Base-by-base conservation (phyloP, 2,888 invertebrate species). In the Escarpia spicata region DNA sequence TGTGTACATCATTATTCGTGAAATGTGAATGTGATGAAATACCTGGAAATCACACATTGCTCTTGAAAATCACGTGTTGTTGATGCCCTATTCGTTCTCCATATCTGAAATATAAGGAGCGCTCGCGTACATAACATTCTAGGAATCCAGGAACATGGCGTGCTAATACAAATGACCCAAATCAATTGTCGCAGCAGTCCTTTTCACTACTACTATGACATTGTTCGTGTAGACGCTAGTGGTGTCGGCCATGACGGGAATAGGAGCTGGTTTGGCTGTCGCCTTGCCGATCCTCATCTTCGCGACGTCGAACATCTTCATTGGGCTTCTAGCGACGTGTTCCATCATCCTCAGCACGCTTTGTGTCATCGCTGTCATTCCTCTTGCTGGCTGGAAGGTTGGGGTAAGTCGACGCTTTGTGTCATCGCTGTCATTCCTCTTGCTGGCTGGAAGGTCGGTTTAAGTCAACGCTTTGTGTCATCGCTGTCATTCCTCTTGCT, bases 391-490 rank as follows among this genome's bases (percentile, higher is more conserved):
- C 0, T 96, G 96, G 96, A 95, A 95, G 93, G 94, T 96, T 1
- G 96, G 96, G 93, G 96, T 96, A 94, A 94, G 95, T 94, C 19
- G 90, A 52, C 12, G 52, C 75, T 26, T 26, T 95, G 95, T 92
- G 95, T 96, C 31, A 93, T 96, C 19, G 96, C 95, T 4, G 93
- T 95, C 75, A 95, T 96, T 45, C 95, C 96, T 0, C 91, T 96
- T 19, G 95, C 94, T 3, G 96, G 96, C 0, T 96, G 96, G 96
- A 95, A 95, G 93, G 94, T 96, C 2, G 96, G 96, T 93, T 96
- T 96, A 94, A 94, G 95, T 94, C 19, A 19, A 37, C 37, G 37
- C 37, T 37, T 37, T 37, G 95, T 92, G 95, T 96, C n/a, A 93
- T 96, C 19, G 96, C 95, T 96, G 37, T 37, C 37, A 37, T 37